Conservation (phyloP, 2,888 invertebrate species). For the Machimus rusticus region DNA sequence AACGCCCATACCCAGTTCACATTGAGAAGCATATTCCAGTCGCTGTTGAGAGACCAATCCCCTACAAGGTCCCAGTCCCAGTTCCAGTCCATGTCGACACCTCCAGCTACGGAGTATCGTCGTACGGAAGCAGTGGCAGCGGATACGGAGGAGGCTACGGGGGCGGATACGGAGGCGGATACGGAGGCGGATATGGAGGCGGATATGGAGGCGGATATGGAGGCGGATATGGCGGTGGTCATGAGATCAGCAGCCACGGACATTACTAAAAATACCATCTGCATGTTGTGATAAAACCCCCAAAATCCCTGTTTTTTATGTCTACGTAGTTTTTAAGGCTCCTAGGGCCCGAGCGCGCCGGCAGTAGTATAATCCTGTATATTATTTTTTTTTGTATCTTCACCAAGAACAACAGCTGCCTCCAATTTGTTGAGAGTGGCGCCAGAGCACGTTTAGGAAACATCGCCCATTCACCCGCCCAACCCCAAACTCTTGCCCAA, state of each 20-base stretch:
- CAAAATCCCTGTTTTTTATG: constrained; percentile 34
- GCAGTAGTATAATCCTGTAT: constrained; percentile 48
- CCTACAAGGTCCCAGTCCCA: constrained; percentile 68
- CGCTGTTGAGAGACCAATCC: constrained; percentile 72
- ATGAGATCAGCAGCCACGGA: constrained; percentile 20
- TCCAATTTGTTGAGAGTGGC: background rate
- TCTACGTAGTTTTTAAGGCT: constrained; percentile 46
- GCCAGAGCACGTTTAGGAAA: background rate
- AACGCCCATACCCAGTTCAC: constrained; percentile 70
- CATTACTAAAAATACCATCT: constrained; percentile 55
- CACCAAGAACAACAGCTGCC: background rate
- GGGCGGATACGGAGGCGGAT: constrained; percentile 45
- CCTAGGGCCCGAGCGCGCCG: constrained; percentile 28
- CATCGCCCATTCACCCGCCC: background rate
- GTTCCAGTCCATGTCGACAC: constrained; percentile 56
- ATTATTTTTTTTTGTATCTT: background rate
- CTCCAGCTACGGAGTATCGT: constrained; percentile 54
- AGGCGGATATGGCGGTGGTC: constrained; percentile 51
- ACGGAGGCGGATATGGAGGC: constrained; percentile 42
- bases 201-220: constrained; percentile 52
- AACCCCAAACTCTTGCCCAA: constrained; percentile 19
- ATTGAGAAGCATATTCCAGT: constrained; percentile 70
- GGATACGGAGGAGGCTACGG: background rate
- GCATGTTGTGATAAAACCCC: constrained; percentile 49
- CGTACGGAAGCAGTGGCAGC: constrained; percentile 29